Evolutionary conservation across 2,797 vertebrate species (phyloP), one percentile per base, ranked within the genome.

Genomic region (Xiphorhynchus erythropygius): DNA sequence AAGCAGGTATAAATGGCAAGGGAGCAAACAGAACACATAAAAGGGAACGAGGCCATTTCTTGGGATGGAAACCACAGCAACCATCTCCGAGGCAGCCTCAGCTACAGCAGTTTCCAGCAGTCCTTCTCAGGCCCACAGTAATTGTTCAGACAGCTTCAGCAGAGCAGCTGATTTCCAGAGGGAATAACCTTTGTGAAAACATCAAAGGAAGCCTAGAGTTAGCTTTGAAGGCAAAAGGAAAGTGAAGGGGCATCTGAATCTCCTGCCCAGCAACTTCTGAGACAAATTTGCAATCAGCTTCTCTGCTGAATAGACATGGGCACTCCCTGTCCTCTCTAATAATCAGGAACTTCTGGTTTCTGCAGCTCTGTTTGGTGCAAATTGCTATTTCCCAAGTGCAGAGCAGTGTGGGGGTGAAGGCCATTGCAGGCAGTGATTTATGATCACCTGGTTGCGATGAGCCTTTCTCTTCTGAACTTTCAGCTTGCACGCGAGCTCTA

Each of bases 141-240:
- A 71, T 76, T 41, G 83, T n/a, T 93, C 53, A 39, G 75, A 55
- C 56, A 78, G 49, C 44, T 63, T 59, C 71, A 82, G 70, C 41
- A 70, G 67, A 71, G 44, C 35, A 47, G 53, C 9, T 67, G 32
- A n/a, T 75, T 79, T 78, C 81, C 63, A 68, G 87, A 78, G 93
- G 74, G 78, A n/a, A 62, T 76, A 64, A 87, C 49, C 70, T 84
- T 93, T 94, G 55, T 77, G 73, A 63, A 64, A 89, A 49, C 77
- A 62, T 79, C 27, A 22, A 30, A 81, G 47, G 22, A 70, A 87
- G 49, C 59, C 33, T n/a, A 33, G 41, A 60, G 33, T 71, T 78
- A 22, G 32, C 52, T 84, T 71, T 84, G 62, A 60, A 84, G 49
- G 41, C 22, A 83, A 67, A 83, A 78, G 55, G 25, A 50, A 70